Conservation (phyloP, 2,113 vertebrate genomes). For the Ictalurus punctatus region DNA sequence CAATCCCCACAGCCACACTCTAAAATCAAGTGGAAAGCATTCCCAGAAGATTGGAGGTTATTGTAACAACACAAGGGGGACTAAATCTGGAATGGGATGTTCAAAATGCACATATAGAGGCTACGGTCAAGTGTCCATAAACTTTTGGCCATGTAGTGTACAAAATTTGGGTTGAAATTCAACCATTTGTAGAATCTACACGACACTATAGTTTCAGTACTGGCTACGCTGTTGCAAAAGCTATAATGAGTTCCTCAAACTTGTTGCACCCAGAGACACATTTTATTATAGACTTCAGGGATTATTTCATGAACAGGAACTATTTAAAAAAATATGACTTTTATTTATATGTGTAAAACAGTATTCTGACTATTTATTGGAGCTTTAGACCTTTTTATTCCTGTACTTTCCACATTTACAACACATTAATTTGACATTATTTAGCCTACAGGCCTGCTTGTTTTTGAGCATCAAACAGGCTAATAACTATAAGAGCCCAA, state of each 20-base stretch:
- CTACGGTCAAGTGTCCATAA: not conserved
- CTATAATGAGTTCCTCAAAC: not conserved
- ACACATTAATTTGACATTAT: not conserved
- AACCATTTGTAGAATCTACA: not conserved
- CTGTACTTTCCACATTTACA: not conserved
- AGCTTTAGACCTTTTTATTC: not conserved
- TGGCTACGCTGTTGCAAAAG: not conserved
- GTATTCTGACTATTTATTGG: not conserved
- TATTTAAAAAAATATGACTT: not conserved
- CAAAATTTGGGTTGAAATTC: not conserved
- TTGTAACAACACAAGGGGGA: not conserved
- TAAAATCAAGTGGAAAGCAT: not conserved
- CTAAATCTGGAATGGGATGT: not conserved
- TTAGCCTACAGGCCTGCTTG: not conserved
- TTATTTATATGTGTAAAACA: not conserved
- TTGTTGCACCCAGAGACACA: not conserved
- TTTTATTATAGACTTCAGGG: not conserved
- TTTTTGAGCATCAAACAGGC: not conserved
- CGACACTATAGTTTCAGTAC: not conserved
- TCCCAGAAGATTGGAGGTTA: not conserved
- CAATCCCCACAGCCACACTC: too few species aligned
- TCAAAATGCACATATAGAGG: not conserved
- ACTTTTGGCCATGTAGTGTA: not conserved
- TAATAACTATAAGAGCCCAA: not conserved
- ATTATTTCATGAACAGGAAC: not conserved